These are phyloP conservation scores for Bubalus kerabau DNA, from an alignment of 2,113 vertebrate genomes.

Conservation along the genomic window DNA sequence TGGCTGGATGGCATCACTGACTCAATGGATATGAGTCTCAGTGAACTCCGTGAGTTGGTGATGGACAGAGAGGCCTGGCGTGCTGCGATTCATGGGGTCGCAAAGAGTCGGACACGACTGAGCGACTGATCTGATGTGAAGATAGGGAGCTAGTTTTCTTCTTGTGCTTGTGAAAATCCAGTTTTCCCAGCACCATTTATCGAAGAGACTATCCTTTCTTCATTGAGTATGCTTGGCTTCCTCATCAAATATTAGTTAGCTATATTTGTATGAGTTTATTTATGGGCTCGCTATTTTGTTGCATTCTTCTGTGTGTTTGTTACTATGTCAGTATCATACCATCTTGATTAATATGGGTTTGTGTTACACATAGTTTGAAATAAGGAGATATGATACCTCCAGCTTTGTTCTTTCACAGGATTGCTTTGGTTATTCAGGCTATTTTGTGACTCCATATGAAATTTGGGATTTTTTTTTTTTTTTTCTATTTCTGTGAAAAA, in stretches of 20 bases:
- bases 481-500: neutral
- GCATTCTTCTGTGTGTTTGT: neutral
- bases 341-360: neutral
- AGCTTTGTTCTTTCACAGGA: neutral
- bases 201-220: neutral
- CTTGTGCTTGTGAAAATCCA: neutral
- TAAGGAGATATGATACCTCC: neutral
- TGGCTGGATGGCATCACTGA: too few species aligned
- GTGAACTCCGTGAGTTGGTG: too few species aligned
- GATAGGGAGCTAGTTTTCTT: neutral
- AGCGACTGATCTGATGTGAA: neutral
- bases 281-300: neutral
- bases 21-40: too few species aligned
- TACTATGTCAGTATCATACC: neutral
- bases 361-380: neutral
- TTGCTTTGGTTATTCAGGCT: neutral
- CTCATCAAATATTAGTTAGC: neutral
- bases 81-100: too few species aligned
- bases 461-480: neutral
- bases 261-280: neutral
- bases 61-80: too few species aligned
- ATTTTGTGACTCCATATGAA: neutral
- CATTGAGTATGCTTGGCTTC: neutral
- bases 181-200: neutral
- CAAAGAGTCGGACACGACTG: too few species aligned